Conservation (phyloP, 2,113 vertebrate genomes). For the Pardalotus punctatus region DNA sequence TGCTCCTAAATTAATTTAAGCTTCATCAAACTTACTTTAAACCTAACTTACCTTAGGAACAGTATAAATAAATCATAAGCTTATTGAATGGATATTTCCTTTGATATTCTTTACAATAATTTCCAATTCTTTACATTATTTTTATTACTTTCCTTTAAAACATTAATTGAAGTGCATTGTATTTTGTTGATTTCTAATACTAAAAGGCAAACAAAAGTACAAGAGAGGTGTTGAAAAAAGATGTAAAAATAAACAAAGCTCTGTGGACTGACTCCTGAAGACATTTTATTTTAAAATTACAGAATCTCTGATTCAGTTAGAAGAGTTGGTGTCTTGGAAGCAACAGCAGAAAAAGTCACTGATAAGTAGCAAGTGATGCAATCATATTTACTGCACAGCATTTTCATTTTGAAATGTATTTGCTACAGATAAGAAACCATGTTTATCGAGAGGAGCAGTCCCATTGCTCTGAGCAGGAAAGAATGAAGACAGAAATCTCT, state of each 20-base stretch:
- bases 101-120: background rate
- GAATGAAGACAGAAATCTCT: slow-evolving; percentile 73
- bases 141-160: background rate
- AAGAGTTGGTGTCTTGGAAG: background rate
- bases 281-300: background rate
- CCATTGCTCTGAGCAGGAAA: slow-evolving; percentile 64
- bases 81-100: background rate
- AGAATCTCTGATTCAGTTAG: background rate
- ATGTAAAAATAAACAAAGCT: background rate
- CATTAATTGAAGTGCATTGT: background rate
- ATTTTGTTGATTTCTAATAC: background rate
- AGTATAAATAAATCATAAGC: slow-evolving; percentile 6
- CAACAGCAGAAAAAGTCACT: background rate
- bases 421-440: slow-evolving; percentile 69
- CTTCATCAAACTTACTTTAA: background rate
- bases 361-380: slow-evolving; percentile 12
- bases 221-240: background rate
- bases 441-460: slow-evolving; percentile 58
- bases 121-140: background rate
- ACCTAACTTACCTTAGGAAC: background rate
- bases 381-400: background rate
- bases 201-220: background rate
- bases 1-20: background rate
- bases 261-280: background rate
- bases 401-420: slow-evolving; percentile 41